Base-by-base conservation (phyloP, 2,113 vertebrate genomes). In the Colossoma macropomum region DNA sequence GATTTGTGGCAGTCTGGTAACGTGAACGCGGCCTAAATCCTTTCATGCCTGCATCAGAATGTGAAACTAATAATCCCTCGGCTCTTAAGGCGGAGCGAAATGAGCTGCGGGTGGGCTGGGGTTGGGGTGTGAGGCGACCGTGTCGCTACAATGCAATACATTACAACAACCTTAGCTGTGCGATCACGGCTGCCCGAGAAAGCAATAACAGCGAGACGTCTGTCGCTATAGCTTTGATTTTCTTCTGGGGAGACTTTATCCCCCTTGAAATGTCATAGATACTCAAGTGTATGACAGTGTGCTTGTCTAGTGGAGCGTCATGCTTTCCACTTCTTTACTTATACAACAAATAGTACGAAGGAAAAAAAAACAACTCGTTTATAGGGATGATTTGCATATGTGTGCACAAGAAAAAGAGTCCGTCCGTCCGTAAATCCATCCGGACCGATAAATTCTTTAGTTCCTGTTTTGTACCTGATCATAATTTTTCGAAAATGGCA, bases 401-500 rank as follows among this genome's bases (percentile, higher is more conserved):
- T 94, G 91, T 91, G 91, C 84, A 87, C 87, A 87, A 84, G 86
- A 62, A 62, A 62, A 25, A 62, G 12, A 62, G 59, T 62, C 59
- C 12, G 59, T 62, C 59, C 25, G 59, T 27, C 59, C 59, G 59
- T 62, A n/a, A 77, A 71, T 81, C 78, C 85, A 38, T 72, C 80
- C 75, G 63, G 91, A 90, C 91, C 84, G 86, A 89, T 90, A 81
- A 79, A 45, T 59, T 62, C 77, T 85, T 90, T 21, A 74, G 85
- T 87, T 82, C 90, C 86, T 90, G 91, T 94, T 90, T 28, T 71
- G 88, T 91, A 91, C 87, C 87, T 86, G 90, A 92, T 88, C 88
- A 87, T 81, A 84, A 83, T 81, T 88, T 68, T 75, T 62, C n/a
- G 7, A 82, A 86, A 87, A 93, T 69, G 88, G 89, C 87, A 79